phyloP scores from a whole-genome alignment of 2,113 vertebrate species.

The Acinonyx jubatus region DNA sequence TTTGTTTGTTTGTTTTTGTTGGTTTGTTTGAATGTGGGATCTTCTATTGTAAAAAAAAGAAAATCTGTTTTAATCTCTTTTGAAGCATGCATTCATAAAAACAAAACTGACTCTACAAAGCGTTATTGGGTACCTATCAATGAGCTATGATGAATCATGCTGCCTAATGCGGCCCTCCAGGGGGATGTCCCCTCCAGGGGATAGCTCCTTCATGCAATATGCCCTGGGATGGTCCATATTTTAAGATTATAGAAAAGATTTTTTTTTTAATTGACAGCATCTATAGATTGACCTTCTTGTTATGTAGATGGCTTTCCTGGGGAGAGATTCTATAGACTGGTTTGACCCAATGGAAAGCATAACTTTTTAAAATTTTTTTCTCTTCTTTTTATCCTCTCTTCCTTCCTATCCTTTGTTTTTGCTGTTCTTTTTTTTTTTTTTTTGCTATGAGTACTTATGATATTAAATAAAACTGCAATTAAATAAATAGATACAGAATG shows the following conservation, averaged over 20 bases:
- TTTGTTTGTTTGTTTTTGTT: background rate
- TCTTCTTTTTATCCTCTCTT: background rate
- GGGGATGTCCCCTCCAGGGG: background rate
- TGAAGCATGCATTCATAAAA: background rate
- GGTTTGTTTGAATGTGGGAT: background rate
- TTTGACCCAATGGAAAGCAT: background rate
- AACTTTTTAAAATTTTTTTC: background rate
- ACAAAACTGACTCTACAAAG: background rate
- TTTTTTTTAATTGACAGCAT: background rate
- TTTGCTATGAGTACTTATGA: background rate
- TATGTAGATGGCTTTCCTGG: constrained; percentile 63
- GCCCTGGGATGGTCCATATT: background rate
- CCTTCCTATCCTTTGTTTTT: background rate
- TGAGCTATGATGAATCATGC: background rate
- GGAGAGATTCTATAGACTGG: constrained; percentile 21
- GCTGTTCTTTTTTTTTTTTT: background rate
- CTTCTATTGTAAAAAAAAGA: background rate
- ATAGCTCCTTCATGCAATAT: background rate
- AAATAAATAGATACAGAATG: background rate
- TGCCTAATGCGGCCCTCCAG: background rate
- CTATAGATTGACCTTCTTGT: constrained; percentile 70
- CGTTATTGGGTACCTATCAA: background rate
- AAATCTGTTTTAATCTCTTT: background rate
- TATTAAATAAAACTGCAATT: background rate
- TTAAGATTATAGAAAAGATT: background rate